Percentiles rank a stretch among this genome's conserved stretches.
These are phyloP conservation scores for Oeneis ivallda DNA, from an alignment of 2,888 invertebrate genomes.

Conservation along the genomic window DNA sequence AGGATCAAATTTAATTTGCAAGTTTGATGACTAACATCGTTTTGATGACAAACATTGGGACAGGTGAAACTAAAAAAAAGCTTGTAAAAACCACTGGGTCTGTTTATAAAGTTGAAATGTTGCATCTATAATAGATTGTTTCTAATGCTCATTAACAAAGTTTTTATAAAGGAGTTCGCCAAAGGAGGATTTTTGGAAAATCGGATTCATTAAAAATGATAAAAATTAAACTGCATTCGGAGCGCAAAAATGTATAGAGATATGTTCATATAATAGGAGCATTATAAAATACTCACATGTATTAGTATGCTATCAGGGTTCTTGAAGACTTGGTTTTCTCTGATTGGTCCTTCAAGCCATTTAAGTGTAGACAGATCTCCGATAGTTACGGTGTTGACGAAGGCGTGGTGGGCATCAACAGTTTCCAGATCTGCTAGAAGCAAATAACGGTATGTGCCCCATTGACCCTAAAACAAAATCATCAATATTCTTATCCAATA, in stretches of 20 bases:
- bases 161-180: too few species aligned
- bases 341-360: conserved; percentile 85
- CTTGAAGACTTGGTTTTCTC: conserved; percentile 56
- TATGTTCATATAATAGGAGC: too few species aligned
- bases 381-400: conserved; percentile 87
- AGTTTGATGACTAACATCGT: too few species aligned
- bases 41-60: too few species aligned
- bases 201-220: background rate
- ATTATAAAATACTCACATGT: conserved; percentile 58
- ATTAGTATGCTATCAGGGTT: conserved; percentile 55
- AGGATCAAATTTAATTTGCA: too few species aligned
- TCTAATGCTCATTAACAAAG: too few species aligned
- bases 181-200: background rate
- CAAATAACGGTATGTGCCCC: conserved; percentile 94
- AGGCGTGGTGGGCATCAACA: conserved; percentile 84
- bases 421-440: conserved; percentile 79
- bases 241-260: too few species aligned
- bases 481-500: background rate
- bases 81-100: too few species aligned
- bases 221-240: too few species aligned
- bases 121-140: too few species aligned
- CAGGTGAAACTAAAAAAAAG: too few species aligned
- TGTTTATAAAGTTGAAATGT: too few species aligned
- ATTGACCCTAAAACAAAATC: conserved; percentile 68
- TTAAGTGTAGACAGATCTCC: conserved; percentile 93